A percentile compares a stretch with the other conserved stretches of the same genome.
Conservation (phyloP, 2,888 invertebrate species). For the Stenichneumon culpator region DNA sequence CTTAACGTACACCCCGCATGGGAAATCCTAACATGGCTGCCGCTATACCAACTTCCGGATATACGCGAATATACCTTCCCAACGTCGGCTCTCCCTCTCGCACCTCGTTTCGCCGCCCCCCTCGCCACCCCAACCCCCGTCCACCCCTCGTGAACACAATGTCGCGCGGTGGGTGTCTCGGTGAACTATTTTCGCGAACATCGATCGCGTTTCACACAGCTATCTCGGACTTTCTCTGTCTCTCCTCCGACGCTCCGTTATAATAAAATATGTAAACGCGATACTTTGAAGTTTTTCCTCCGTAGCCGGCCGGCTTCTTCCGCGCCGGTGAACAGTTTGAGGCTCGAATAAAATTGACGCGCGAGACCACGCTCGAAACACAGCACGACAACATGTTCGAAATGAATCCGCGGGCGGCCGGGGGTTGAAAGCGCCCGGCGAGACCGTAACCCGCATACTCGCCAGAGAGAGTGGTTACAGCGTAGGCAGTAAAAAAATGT, state of each 20-base stretch:
- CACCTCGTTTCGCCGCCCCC: slow-evolving; percentile 60
- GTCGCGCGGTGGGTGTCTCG: slow-evolving; percentile 66
- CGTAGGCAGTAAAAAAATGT: not conserved
- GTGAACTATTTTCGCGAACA: slow-evolving; percentile 68
- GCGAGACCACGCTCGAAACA: not conserved
- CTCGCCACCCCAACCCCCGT: not conserved
- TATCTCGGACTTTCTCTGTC: slow-evolving; percentile 28
- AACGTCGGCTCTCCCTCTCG: slow-evolving; percentile 29
- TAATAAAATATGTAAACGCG: slow-evolving; percentile 57
- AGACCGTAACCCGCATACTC: slow-evolving; percentile 41
- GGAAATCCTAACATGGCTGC: slow-evolving; percentile 81
- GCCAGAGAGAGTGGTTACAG: slow-evolving; percentile 22
- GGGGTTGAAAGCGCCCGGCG: not conserved
- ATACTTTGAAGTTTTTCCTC: slow-evolving; percentile 19
- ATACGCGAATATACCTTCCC: slow-evolving; percentile 40
- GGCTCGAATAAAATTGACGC: slow-evolving; percentile 5
- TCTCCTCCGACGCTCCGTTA: slow-evolving; percentile 19
- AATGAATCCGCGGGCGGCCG: not conserved
- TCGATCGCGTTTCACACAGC: slow-evolving; percentile 62
- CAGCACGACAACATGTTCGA: not conserved
- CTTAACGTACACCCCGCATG: slow-evolving; percentile 82
- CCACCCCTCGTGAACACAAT: slow-evolving; percentile 44
- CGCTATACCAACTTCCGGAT: slow-evolving; percentile 71
- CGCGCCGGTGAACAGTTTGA: not conserved
- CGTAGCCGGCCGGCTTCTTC: not conserved